These are phyloP conservation scores for Trachurus trachurus DNA, from an alignment of 2,797 vertebrate species.

Conservation along the genomic window DNA sequence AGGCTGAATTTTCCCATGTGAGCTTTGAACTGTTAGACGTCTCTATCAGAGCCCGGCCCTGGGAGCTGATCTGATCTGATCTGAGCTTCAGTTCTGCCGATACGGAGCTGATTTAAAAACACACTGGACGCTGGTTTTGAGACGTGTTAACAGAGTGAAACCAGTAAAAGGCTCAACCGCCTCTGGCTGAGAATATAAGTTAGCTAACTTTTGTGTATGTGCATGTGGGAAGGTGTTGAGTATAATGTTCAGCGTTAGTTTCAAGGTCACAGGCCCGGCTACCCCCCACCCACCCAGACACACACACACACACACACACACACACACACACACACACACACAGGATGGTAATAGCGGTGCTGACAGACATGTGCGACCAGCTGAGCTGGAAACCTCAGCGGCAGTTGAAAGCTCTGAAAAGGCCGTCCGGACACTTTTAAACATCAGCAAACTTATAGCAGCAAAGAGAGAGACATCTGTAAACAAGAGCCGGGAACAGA, in stretches of 20 bases:
- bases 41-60: neutral
- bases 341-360: slow-evolving; percentile 94
- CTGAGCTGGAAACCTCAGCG: slow-evolving; percentile 83
- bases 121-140: slow-evolving; percentile 21
- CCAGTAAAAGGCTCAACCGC: slow-evolving; percentile 48
- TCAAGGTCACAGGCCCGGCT: slow-evolving; percentile 89
- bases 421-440: slow-evolving; percentile 74
- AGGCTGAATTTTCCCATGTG: neutral
- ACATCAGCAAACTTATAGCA: slow-evolving; percentile 66
- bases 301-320: slow-evolving; percentile 63
- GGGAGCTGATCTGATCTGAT: neutral
- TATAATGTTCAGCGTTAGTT: slow-evolving; percentile 86
- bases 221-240: slow-evolving; percentile 76
- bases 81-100: neutral
- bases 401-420: slow-evolving; percentile 79
- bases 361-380: slow-evolving; percentile 96
- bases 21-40: neutral
- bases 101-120: neutral
- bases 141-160: slow-evolving; percentile 52
- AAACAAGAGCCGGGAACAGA: slow-evolving; percentile 71
- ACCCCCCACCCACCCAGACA: slow-evolving; percentile 70
- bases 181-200: slow-evolving; percentile 64
- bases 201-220: slow-evolving; percentile 55
- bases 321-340: slow-evolving; percentile 74
- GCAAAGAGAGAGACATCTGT: slow-evolving; percentile 78